Conservation (phyloP, 2,888 invertebrate species). For the Papilio gigon region DNA sequence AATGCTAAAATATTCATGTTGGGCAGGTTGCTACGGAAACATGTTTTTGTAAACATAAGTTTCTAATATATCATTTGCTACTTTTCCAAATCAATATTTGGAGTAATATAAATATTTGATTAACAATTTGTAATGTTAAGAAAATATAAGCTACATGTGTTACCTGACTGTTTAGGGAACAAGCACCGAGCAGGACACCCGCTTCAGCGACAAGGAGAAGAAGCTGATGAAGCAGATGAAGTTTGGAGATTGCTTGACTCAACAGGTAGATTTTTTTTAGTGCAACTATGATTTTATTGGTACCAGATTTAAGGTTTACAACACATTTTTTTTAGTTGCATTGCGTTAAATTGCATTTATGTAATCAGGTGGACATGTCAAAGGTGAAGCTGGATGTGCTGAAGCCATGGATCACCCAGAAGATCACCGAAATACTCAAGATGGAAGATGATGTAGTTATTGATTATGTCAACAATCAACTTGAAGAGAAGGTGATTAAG, state of each 20-base stretch:
- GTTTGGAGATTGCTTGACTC: constrained; percentile 96
- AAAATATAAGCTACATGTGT: constrained; percentile 3
- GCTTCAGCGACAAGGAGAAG: constrained; percentile 99
- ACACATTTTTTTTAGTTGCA: not conserved
- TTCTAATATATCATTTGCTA: not conserved
- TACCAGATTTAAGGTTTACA: not conserved
- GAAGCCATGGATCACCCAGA: constrained; percentile 99
- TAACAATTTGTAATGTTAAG: not conserved
- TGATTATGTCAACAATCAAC: constrained; percentile 99
- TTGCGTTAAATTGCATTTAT: not conserved
- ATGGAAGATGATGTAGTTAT: constrained; percentile 99
- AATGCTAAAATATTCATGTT: not conserved
- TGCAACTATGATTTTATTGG: constrained; percentile 21
- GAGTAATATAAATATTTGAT: not conserved
- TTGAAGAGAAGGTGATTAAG: constrained; percentile 93
- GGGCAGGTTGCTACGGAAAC: not conserved
- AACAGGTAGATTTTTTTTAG: constrained; percentile 85
- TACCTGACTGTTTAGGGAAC: constrained; percentile 88
- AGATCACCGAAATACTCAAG: constrained; percentile 97
- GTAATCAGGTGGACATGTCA: constrained; percentile 93
- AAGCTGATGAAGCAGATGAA: constrained; percentile 99
- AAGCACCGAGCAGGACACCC: constrained; percentile 98
- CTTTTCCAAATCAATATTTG: not conserved
- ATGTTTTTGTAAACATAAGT: not conserved
- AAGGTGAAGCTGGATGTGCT: constrained; percentile 98